Base-by-base conservation (phyloP, 1,140 invertebrate genomes). In the Drosophila parabipectinata region DNA sequence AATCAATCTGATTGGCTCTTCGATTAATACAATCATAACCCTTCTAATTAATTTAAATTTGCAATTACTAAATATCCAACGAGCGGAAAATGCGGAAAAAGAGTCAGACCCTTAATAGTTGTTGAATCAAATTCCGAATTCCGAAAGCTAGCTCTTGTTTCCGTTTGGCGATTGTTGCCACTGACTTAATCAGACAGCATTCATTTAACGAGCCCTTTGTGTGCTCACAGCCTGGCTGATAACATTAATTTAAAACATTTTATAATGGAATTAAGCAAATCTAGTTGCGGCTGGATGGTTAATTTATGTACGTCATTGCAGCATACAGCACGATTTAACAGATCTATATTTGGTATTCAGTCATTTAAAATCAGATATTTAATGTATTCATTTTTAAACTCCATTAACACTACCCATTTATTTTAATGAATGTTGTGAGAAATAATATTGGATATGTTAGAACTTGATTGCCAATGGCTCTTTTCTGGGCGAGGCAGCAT, bases 211-310 rank as follows among this genome's bases (percentile, higher is more conserved):
- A 72, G 54, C 28, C 34, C 44, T 62, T 73, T 73, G 68, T 60
- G 47, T 10, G 28, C 30, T 12, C 18, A 12, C 8, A 14, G 48
- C 6, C 5, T 39, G 37, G 12, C 24, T 32, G n/a, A 0, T 14
- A 53, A 44, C 39, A 48, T 77, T 58, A 68, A 77, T 60, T 62
- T 66, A 41, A 32, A 56, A 53, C 39, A 61, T 73, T 73, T 61
- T 44, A 44, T 44, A 15, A 15, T 44, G 1, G 14, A 44, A 15
- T 44, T 37, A 37, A 21, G 45, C 7, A 61, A 72, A 72, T 77
- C 21, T 45, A 72, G 60, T 81, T 72, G 66, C 39, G n/a, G 21
- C 15, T 53, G 41, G 6, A 41, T 24, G 41, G 56, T 5, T 62
- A 41, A 41, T 41, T 41, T 10, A 41, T 4, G 12, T 41, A 41